These are phyloP conservation scores for Lanistes nyassanus DNA, from an alignment of 1,140 invertebrate species.

Conservation along the genomic window DNA sequence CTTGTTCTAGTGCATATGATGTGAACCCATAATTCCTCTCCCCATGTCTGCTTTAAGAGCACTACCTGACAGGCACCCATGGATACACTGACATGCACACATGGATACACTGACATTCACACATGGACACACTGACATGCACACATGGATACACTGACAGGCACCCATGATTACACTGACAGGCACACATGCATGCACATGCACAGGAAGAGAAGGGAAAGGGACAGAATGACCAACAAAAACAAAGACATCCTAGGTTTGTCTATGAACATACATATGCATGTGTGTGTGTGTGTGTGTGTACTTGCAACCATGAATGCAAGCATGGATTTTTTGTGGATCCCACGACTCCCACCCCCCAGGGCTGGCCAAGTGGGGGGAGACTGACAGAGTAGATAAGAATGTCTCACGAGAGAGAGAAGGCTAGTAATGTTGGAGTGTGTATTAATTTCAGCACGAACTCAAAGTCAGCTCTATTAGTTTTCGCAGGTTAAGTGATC, in stretches of 20 bases:
- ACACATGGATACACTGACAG: background rate
- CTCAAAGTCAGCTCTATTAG: too few relatives aligned
- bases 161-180: background rate
- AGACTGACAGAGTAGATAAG: too few relatives aligned
- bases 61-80: background rate
- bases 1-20: too few relatives aligned
- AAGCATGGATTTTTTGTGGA: too few relatives aligned
- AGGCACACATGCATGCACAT: slow-evolving; percentile 6
- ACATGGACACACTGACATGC: background rate
- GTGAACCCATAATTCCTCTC: background rate
- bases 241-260: background rate
- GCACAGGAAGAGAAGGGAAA: too few relatives aligned
- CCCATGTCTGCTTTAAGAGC: background rate
- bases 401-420: too few relatives aligned
- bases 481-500: too few relatives aligned
- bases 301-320: background rate
- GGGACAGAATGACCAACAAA: background rate
- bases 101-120: background rate
- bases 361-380: too few relatives aligned
- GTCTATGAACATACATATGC: background rate
- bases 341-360: too few relatives aligned
- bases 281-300: slow-evolving; percentile 6
- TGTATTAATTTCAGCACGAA: background rate
- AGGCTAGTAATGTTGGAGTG: background rate
- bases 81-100: slow-evolving; percentile 10